Conservation (phyloP, 35 echinoderm and acorn worm genomes). For the Acanthaster planci region DNA sequence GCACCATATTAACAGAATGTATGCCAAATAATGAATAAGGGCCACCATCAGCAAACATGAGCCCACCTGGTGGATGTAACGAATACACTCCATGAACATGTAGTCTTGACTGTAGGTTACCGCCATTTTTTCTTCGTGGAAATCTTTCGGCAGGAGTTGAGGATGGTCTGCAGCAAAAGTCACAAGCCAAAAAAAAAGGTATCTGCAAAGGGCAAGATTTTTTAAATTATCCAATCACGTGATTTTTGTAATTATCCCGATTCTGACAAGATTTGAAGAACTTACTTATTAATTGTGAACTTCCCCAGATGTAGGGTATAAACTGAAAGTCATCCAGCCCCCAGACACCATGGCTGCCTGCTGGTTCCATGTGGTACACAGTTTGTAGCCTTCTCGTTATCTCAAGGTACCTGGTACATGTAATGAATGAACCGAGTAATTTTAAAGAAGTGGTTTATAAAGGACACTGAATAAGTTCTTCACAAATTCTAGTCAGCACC, state of each 20-base stretch:
- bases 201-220: no score
- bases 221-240: no score
- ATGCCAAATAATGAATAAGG: no score
- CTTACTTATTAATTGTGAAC: conserved; percentile 88
- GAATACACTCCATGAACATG: conserved; percentile 86
- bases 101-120: conserved; percentile 41
- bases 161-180: conserved; percentile 49
- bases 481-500: no score
- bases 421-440: no score
- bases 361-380: conserved; percentile 86
- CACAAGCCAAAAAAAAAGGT: no score
- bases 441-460: no score
- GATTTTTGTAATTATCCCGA: background rate
- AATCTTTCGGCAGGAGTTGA: conserved; percentile 55
- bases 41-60: no score
- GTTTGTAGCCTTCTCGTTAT: conserved; percentile 78
- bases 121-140: conserved; percentile 41
- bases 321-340: conserved; percentile 99
- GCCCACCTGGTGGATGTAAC: conserved; percentile 79
- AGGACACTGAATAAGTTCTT: no score
- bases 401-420: conserved; percentile 74
- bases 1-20: no score
- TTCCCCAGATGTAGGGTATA: conserved; percentile 94
- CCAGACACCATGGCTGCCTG: conserved; percentile 97
- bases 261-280: background rate